A percentile compares a stretch with the other conserved stretches of the same genome.
phyloP scores from a whole-genome alignment of 2,888 invertebrate species.

The Drosophila pseudotakahashii region DNA sequence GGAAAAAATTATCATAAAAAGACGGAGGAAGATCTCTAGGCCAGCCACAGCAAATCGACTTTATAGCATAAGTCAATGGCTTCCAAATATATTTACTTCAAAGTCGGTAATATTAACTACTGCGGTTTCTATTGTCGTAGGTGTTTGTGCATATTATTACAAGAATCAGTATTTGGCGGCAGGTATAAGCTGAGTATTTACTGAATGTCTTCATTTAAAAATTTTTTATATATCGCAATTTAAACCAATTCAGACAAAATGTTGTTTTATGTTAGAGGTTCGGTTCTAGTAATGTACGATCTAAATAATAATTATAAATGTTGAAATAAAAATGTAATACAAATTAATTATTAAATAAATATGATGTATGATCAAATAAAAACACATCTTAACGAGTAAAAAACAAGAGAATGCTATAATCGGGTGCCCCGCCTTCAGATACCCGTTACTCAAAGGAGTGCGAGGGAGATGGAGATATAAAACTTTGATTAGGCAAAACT shows the following conservation, averaged over 20 bases:
- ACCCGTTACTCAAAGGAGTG: no score
- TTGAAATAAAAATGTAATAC: no score
- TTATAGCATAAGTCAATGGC: slow-evolving; percentile 72
- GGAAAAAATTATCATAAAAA: slow-evolving; percentile 84
- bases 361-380: no score
- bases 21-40: slow-evolving; percentile 59
- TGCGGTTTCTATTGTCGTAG: slow-evolving; percentile 84
- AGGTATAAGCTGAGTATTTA: slow-evolving; percentile 83
- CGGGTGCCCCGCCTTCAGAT: no score
- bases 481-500: no score
- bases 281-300: no score
- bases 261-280: slow-evolving; percentile 53
- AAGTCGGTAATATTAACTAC: slow-evolving; percentile 83
- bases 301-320: no score
- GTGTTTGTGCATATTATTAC: slow-evolving; percentile 84
- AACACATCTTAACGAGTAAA: no score
- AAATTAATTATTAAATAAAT: no score
- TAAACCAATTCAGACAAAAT: slow-evolving; percentile 56
- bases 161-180: slow-evolving; percentile 83
- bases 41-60: slow-evolving; percentile 50
- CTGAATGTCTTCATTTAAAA: slow-evolving; percentile 54
- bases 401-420: no score
- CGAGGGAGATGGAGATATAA: no score
- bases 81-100: slow-evolving; percentile 72
- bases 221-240: slow-evolving; percentile 53